phyloP scores from a whole-genome alignment of 2,113 vertebrate genomes.

The Solea senegalensis region DNA sequence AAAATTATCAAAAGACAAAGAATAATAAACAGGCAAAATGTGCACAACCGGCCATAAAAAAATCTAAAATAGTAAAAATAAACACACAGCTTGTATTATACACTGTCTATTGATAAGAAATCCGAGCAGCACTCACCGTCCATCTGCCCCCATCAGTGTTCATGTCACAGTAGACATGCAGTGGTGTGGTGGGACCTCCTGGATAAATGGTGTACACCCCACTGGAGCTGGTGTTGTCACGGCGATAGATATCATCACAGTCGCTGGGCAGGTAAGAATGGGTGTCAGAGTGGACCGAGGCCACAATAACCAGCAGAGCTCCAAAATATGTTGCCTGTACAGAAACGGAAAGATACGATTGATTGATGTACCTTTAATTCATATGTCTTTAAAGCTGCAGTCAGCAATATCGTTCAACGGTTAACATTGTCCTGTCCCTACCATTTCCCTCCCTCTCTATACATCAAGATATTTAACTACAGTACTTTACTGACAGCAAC shows the following conservation, averaged over 20 bases:
- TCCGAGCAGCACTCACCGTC: slow-evolving; percentile 56
- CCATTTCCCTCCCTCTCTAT: no score
- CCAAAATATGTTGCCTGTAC: slow-evolving; percentile 1
- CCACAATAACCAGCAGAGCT: slow-evolving; percentile 20
- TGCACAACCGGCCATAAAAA: no score
- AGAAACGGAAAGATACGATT: not conserved
- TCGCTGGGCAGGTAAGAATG: slow-evolving; percentile 28
- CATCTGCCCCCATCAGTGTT: slow-evolving; percentile 70
- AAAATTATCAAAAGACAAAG: no score
- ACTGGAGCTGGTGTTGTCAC: slow-evolving; percentile 58
- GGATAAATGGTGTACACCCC: slow-evolving; percentile 85
- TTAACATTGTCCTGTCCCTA: no score
- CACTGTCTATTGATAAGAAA: not conserved
- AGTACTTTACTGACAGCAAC: no score
- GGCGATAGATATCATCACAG: slow-evolving; percentile 56
- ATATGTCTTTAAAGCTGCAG: no score
- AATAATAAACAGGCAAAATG: no score
- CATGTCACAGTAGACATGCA: slow-evolving; percentile 86
- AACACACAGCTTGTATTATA: no score
- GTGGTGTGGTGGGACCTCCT: slow-evolving; percentile 70
- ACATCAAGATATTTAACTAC: no score
- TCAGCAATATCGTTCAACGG: no score
- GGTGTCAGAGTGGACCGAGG: slow-evolving; percentile 10
- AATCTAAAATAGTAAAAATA: no score
- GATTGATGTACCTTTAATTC: no score